Base-by-base conservation (phyloP, 2,888 invertebrate genomes). In the Hydrotaea cyrtoneurina region DNA sequence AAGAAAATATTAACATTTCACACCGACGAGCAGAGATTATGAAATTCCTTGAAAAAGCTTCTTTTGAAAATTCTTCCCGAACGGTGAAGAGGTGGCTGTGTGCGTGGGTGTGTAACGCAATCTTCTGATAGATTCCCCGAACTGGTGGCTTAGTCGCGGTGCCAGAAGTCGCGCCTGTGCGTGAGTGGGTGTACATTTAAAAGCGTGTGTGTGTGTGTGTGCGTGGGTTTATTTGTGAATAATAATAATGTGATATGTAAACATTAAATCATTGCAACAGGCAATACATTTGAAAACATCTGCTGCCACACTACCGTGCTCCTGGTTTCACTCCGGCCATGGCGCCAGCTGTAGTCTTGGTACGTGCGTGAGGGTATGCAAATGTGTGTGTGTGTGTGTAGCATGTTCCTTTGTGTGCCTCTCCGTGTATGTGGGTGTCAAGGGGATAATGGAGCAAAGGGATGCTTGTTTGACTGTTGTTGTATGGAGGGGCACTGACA, bases 211-310 rank as follows among this genome's bases (percentile, higher is more conserved):
- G 50, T 15, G 31, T 23, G 36, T 31, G n/a, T 10, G 36, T 31
- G 62, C 1, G 59, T n/a, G 23, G 13, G 26, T 59, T 26, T 26
- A 21, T 69, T 13, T 13, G 46, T 23, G 23, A 69, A 69, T 69
- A 69, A 46, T 69, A 69, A 43, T 46, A 46, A 21, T 69, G 19
- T 66, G 39, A 69, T 39, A 46, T 69, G 46, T 57, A 36, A 55
- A 55, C 21, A 73, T 57, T 73, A 36, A 55, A 73, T 73, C 57
- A 73, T 46, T 46, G 43, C 69, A 69, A 69, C 23, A 69, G 2
- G 1, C 1, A 21, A 39, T 31, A 53, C 31, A 31, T 23, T 8
- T 53, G 55, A 8, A 11, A 72, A 1, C 13, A 50, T 50, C 50
- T n/a, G 1, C 50, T 50, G 50, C 15, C 50, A 50, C 31, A 50